A percentile compares a stretch with the other conserved stretches of the same genome.
Conservation (phyloP, 2,888 invertebrate genomes). For the Andricus quercusramuli region DNA sequence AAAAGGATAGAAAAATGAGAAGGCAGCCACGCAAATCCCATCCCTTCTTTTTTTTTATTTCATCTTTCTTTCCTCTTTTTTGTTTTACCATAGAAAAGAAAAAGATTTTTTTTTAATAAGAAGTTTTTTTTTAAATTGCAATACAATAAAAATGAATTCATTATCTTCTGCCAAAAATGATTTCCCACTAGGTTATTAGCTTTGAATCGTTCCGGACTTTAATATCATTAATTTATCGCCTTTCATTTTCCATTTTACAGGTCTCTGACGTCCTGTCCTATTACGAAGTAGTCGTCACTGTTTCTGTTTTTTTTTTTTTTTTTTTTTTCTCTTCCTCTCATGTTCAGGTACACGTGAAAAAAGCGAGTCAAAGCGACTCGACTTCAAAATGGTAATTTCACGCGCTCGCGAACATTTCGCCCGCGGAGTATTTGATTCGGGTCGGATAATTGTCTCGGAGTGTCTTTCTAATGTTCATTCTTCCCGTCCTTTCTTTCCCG, state of each 20-base stretch:
- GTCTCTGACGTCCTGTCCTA: constrained; percentile 25
- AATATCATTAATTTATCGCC: constrained; percentile 11
- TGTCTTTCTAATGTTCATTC: constrained; percentile 46
- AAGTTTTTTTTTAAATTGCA: too few relatives aligned
- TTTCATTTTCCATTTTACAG: constrained; percentile 15
- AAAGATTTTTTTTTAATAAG: too few relatives aligned
- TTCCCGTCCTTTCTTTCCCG: constrained; percentile 20
- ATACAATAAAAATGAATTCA: not conserved
- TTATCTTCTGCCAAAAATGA: not conserved
- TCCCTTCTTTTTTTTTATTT: too few relatives aligned
- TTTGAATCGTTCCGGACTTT: not conserved
- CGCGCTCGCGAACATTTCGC: constrained; percentile 57
- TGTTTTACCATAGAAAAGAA: too few relatives aligned
- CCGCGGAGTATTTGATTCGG: constrained; percentile 62
- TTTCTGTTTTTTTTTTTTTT: constrained; percentile 20
- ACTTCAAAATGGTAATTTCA: constrained; percentile 58
- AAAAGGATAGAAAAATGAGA: too few relatives aligned
- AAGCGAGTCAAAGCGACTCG: constrained; percentile 36
- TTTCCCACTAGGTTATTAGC: not conserved
- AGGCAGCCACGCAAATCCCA: too few relatives aligned
- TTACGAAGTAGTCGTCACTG: constrained; percentile 35
- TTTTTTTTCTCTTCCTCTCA: not conserved
- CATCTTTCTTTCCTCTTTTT: too few relatives aligned
- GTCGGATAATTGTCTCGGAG: constrained; percentile 62
- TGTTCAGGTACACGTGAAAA: constrained; percentile 23